These are phyloP conservation scores for Aptenodytes patagonicus DNA, from an alignment of 2,113 vertebrate species.

Conservation along the genomic window DNA sequence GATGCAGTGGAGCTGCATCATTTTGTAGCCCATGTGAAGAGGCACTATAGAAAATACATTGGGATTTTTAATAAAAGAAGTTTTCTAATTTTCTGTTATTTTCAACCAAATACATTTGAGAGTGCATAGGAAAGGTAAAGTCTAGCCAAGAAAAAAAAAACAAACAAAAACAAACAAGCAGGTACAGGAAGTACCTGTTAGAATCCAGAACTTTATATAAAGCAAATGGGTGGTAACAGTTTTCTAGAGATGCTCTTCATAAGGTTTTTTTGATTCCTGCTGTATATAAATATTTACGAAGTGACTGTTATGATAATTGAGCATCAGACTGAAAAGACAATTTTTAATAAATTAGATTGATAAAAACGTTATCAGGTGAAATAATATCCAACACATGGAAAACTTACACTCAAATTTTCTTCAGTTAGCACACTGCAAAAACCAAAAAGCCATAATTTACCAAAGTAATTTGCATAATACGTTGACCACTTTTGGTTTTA, in stretches of 20 bases:
- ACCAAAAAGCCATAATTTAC: background rate
- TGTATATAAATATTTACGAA: background rate
- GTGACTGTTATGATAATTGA: background rate
- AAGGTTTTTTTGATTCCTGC: background rate
- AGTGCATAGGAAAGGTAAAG: background rate
- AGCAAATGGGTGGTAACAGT: background rate
- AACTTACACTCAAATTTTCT: background rate
- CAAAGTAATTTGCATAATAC: background rate
- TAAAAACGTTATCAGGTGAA: background rate
- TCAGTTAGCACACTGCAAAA: background rate
- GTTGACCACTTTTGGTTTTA: background rate
- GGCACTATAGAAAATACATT: background rate
- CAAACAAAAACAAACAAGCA: background rate
- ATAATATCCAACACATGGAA: background rate
- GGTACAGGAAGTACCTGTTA: background rate
- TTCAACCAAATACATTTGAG: background rate
- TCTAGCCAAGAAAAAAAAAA: background rate
- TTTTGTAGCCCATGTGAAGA: background rate
- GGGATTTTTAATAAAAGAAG: background rate
- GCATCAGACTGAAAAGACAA: background rate
- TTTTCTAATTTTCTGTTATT: background rate
- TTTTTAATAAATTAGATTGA: background rate
- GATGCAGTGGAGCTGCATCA: background rate
- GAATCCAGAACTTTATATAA: background rate
- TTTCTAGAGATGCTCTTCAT: background rate